A percentile compares a stretch with the other conserved stretches of the same genome.
phyloP scores from a whole-genome alignment of 1,140 invertebrate genomes.

The Polypedilum pembai region DNA sequence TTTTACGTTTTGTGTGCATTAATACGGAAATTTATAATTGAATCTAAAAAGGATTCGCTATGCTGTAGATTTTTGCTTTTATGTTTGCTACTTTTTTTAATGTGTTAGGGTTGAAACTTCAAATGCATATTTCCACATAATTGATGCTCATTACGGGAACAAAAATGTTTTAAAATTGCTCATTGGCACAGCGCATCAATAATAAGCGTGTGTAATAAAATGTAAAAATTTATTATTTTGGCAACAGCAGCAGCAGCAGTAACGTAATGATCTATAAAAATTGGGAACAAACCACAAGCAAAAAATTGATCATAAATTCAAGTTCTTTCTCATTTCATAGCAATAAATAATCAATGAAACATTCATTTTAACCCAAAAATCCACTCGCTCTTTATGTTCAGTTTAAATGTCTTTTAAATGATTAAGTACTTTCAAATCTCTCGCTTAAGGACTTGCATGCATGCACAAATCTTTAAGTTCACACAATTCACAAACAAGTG shows the following conservation, averaged over 20 bases:
- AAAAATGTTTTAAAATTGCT: neutral
- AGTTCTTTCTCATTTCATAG: neutral
- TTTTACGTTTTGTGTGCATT: neutral
- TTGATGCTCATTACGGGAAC: neutral
- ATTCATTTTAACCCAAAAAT: neutral
- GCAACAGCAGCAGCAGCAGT: too few relatives aligned
- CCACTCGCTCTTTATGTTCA: too few relatives aligned
- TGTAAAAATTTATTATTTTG: neutral
- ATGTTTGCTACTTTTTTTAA: neutral
- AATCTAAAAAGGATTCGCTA: neutral
- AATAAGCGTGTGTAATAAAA: neutral
- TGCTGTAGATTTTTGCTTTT: neutral
- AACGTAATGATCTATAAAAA: too few relatives aligned
- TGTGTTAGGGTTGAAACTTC: neutral
- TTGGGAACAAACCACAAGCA: too few relatives aligned
- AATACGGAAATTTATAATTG: neutral
- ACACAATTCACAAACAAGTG: too few relatives aligned
- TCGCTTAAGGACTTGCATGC: too few relatives aligned
- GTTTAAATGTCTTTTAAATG: too few relatives aligned
- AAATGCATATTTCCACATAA: slow-evolving; percentile 1
- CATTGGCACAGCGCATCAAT: neutral
- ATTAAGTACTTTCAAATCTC: too few relatives aligned
- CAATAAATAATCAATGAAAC: slow-evolving; percentile 7
- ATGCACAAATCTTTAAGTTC: too few relatives aligned
- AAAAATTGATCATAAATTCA: too few relatives aligned